Evolutionary conservation across 1,140 invertebrate species (phyloP), one percentile per base, ranked within the genome.

Genomic region (Drosophila repletoides): DNA sequence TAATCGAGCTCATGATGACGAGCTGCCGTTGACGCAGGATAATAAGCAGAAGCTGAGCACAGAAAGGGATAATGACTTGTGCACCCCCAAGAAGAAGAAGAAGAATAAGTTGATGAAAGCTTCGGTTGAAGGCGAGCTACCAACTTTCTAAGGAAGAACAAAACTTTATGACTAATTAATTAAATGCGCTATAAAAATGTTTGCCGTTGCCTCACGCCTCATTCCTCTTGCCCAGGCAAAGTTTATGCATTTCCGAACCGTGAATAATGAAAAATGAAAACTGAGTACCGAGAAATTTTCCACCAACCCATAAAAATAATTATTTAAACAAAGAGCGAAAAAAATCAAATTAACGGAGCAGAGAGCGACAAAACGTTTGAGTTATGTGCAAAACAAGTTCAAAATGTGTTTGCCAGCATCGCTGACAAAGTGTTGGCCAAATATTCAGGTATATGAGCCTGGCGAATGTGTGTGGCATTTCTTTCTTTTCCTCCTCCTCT

Each of bases 111-210:
- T 79, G 76, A 75, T 81, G 65, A 74, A 71, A 63, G 58, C 64
- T 19, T 3, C 41, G 28, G 28, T 7, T 10, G 26, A 9, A 28
- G 56, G 22, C 64, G 34, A 34, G 58, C 64, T 26, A 10, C 38
- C 70, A 79, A 61, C 52, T 84, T 79, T 56, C 63, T 49, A 6
- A 38, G 46, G 45, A 71, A 65, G 76, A 72, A 81, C 67, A 73
- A 84, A 86, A 86, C 76, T 86, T 86, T 86, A 77, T 77, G 80
- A 86, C 81, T 86, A 86, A 86, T 86, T 86, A 86, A 86, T 86
- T 86, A 86, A 86, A 86, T 86, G 75, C 80, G 76, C 81, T 86
- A 76, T 83, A 76, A 86, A 86, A 86, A 86, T 80, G 51, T 67
- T 80, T 72, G 67, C 48, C 53, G 45, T 41, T 29, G 29, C 22